Base-by-base conservation (phyloP, 1,140 invertebrate genomes). In the Riptortus pedestris region DNA sequence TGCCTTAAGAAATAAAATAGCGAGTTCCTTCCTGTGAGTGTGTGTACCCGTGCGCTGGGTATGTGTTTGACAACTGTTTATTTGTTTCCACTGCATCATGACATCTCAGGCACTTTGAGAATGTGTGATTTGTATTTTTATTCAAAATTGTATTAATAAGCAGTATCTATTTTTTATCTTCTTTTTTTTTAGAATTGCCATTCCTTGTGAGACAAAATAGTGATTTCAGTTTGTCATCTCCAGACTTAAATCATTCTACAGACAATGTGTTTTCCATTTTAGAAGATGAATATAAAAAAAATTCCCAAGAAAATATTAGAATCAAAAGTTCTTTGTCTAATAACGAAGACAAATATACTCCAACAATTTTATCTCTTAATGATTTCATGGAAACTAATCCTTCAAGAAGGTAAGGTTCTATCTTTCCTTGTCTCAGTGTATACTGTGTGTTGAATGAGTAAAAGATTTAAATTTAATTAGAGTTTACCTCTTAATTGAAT, bases 241-340 rank as follows among this genome's bases (percentile, higher is more conserved):
- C 38, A 38, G 22, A 43, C n/a, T 24, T 33, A n/a, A 33, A 22
- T 45, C 14, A 52, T 24, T 26, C 51, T 9, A n/a, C 52, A n/a
- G 63, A 64, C 16, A 59, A 28, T 48, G 22, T 59, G 2, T n/a
- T 64, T 16, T 59, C 52, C 14, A 14, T 64, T 11, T 27, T 64
- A 11, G 55, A 59, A 43, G 33, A 64, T 59, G 63, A 59, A 20
- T 31, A 45, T 28, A 22, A 43, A 38, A 59, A 26, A n/a, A 24
- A 7, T 14, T 9, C 24, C 7, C 2, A 24, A 4, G 51, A 55
- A 26, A 14, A 24, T 24, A 4, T 2, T 16, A 55, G n/a, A 20
- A 24, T 12, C 4, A 3, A n/a, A 52, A 52, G 2, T 52, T 24
- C 9, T 55, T 26, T 55, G 14, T 55, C 51, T 55, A 24, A 55